Percentiles rank a stretch among this genome's conserved stretches.
Evolutionary conservation across 2,113 vertebrate genomes (phyloP).

Genomic region (Neoarius graeffei): DNA sequence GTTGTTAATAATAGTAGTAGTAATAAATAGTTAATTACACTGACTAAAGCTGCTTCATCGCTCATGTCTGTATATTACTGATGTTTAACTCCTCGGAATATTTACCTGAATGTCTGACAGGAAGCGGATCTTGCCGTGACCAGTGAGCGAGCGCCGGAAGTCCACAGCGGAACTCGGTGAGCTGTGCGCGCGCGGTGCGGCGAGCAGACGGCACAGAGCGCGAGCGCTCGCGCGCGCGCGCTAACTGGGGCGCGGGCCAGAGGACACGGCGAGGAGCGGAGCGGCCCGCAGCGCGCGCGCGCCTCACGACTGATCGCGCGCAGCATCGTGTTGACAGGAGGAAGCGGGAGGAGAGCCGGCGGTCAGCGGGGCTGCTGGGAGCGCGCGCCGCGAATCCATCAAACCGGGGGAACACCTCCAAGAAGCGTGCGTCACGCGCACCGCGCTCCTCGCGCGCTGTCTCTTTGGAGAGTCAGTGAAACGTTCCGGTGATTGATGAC

Average conservation of each 20-base stretch:
- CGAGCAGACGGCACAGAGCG: constrained; percentile 27
- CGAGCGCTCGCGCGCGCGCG: background rate
- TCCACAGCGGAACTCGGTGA: background rate
- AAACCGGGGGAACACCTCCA: constrained; percentile 68
- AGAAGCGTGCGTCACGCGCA: constrained; percentile 47
- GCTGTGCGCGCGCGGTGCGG: background rate
- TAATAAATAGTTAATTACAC: background rate
- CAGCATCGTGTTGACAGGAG: constrained; percentile 71
- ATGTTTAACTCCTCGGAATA: background rate
- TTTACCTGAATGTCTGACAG: background rate
- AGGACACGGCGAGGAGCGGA: constrained; percentile 68
- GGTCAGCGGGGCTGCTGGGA: constrained; percentile 67
- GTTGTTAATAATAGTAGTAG: background rate
- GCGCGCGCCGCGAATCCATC: constrained; percentile 68
- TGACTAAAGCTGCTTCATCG: background rate
- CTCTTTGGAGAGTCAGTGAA: constrained; percentile 50
- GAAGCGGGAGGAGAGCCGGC: constrained; percentile 66
- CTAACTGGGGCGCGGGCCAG: constrained; percentile 46
- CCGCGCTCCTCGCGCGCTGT: constrained; percentile 38
- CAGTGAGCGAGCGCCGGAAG: background rate
- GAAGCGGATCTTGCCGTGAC: background rate
- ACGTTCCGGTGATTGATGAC: constrained; percentile 64
- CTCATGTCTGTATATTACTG: background rate
- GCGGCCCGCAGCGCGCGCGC: constrained; percentile 56
- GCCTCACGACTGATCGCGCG: constrained; percentile 57